These are phyloP conservation scores for Athene noctua DNA, from an alignment of 2,113 vertebrate genomes.

Conservation along the genomic window DNA sequence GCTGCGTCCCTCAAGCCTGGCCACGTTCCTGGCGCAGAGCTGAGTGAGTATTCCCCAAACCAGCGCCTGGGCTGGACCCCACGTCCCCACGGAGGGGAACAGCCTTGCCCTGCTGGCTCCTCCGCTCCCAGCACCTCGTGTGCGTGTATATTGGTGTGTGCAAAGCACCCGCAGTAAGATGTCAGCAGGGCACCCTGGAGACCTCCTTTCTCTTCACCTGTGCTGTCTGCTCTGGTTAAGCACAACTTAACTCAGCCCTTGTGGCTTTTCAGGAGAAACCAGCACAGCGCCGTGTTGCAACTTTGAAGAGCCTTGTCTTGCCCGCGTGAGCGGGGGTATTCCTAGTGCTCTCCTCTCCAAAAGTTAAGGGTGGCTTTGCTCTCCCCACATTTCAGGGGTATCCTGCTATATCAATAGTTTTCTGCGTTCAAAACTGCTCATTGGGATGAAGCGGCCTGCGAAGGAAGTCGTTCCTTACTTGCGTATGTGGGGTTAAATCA, in stretches of 20 bases:
- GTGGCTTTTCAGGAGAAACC: not conserved
- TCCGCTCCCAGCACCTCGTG: not conserved
- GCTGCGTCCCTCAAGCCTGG: not conserved
- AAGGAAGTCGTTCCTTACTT: not conserved
- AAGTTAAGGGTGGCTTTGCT: not conserved
- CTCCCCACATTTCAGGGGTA: not conserved
- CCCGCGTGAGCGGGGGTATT: not conserved
- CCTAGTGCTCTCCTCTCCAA: not conserved
- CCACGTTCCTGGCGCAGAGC: not conserved
- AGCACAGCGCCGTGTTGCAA: fast-evolving
- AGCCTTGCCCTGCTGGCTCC: fast-evolving
- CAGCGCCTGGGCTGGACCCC: not conserved
- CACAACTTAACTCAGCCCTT: too few relatives aligned
- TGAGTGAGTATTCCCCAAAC: not conserved
- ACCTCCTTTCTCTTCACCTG: not conserved
- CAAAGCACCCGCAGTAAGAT: not conserved
- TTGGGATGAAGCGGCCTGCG: not conserved
- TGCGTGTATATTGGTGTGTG: fast-evolving
- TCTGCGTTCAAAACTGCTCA: not conserved
- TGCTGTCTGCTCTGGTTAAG: not conserved
- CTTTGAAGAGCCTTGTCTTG: not conserved
- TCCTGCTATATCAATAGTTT: not conserved
- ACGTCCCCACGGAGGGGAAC: fast-evolving
- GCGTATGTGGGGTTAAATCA: not conserved
- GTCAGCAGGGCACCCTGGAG: not conserved